Percentiles rank a stretch among this genome's conserved stretches.
phyloP scores from a whole-genome alignment of 2,888 invertebrate genomes.

The Galerucella pusilla region DNA sequence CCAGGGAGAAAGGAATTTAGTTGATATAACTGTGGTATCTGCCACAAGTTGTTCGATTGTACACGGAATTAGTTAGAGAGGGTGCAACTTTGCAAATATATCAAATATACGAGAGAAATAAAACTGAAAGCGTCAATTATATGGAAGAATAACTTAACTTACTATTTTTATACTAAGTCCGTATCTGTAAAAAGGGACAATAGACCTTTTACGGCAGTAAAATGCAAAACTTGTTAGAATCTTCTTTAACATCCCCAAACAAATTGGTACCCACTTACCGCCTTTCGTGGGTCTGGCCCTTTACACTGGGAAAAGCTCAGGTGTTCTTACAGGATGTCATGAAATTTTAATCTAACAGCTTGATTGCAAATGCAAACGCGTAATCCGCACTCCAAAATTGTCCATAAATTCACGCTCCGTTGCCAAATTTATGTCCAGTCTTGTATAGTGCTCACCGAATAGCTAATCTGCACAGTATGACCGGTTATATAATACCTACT shows the following conservation, averaged over 20 bases:
- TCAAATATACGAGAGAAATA: too few relatives aligned
- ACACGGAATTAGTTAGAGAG: neutral
- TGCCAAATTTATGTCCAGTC: constrained; percentile 37
- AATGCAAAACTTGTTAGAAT: constrained; percentile 38
- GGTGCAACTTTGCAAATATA: too few relatives aligned
- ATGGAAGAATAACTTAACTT: too few relatives aligned
- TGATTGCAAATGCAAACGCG: constrained; percentile 46
- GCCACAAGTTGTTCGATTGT: neutral
- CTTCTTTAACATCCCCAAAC: constrained; percentile 27
- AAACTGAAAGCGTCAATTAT: too few relatives aligned
- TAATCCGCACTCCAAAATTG: constrained; percentile 47
- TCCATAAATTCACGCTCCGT: constrained; percentile 47
- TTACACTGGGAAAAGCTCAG: constrained; percentile 48
- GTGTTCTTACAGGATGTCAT: constrained; percentile 47
- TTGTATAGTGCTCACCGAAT: constrained; percentile 20
- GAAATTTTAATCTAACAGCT: constrained; percentile 50
- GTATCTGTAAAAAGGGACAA: constrained; percentile 21
- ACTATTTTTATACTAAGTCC: neutral
- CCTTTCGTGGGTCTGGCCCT: constrained; percentile 28
- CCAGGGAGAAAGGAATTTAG: constrained; percentile 24
- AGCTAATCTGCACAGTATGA: constrained; percentile 24
- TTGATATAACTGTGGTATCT: constrained; percentile 9
- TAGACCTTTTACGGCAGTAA: constrained; percentile 10
- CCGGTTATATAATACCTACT: constrained; percentile 9
- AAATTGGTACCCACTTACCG: constrained; percentile 45